phyloP scores from a whole-genome alignment of 2,888 invertebrate species.

The Unio pictorum region DNA sequence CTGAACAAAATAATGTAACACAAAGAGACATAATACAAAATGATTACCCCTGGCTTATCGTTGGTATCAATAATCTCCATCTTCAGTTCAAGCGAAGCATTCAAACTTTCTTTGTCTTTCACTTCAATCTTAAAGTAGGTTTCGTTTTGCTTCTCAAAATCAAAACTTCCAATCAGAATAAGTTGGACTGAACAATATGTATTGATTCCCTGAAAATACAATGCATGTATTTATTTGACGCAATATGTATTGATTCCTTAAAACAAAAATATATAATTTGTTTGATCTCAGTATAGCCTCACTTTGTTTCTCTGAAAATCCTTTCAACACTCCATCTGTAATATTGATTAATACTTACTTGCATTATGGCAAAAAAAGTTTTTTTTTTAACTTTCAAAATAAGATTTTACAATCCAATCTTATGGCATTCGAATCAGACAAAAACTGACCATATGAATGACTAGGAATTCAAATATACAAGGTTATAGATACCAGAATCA shows the following conservation, averaged over 20 bases:
- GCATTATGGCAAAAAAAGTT: no score
- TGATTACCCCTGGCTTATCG: conserved; percentile 44
- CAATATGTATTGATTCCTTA: conserved; percentile 10
- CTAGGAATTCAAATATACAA: no score
- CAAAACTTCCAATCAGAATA: conserved; percentile 19
- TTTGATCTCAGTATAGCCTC: not conserved
- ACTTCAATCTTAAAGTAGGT: conserved; percentile 34
- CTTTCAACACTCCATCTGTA: no score
- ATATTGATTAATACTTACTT: no score
- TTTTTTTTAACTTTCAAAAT: no score
- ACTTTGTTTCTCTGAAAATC: no score
- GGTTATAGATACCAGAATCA: no score
- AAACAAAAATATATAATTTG: not conserved
- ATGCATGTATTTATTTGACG: not conserved
- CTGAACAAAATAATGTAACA: no score
- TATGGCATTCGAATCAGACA: no score
- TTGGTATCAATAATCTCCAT: conserved; percentile 41
- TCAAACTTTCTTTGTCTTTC: conserved; percentile 28
- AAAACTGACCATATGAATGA: no score
- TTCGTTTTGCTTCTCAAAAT: conserved; percentile 33
- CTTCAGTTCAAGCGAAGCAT: conserved; percentile 12
- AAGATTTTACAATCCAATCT: no score
- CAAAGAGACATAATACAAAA: no score
- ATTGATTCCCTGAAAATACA: conserved; percentile 20
- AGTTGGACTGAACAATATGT: conserved; percentile 35